Evolutionary conservation across 2,797 vertebrate genomes (phyloP).

Genomic region (Arvicola amphibius): DNA sequence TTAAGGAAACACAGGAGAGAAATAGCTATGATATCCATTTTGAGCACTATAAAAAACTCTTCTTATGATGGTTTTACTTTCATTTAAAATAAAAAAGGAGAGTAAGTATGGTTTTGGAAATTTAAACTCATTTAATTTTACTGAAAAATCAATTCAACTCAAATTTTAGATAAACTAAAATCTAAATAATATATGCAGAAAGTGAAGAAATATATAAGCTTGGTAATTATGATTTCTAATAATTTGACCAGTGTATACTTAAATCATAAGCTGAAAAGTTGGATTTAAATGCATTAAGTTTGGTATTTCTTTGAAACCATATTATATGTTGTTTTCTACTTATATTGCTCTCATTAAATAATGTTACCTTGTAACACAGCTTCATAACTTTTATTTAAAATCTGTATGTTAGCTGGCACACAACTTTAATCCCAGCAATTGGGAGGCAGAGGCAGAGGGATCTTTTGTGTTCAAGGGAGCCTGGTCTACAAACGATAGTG

Average conservation of each 20-base stretch:
- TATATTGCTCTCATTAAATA: background rate
- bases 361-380: background rate
- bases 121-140: slow-evolving; percentile 9
- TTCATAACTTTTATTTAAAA: background rate
- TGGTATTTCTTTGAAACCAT: background rate
- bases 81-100: slow-evolving; percentile 31
- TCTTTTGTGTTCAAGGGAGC: too few species aligned
- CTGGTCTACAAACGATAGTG: too few species aligned
- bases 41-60: slow-evolving; percentile 5
- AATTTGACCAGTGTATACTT: background rate
- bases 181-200: background rate
- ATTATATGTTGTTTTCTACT: background rate
- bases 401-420: background rate
- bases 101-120: background rate
- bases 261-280: background rate
- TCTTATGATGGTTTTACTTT: background rate
- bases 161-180: background rate
- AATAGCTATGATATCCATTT: background rate
- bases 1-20: background rate
- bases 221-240: background rate
- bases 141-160: background rate
- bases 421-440: too few species aligned
- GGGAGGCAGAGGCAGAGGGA: too few species aligned
- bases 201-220: background rate
- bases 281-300: background rate